Base-by-base conservation (phyloP, 1,140 invertebrate genomes). In the Drosophila sechellia region DNA sequence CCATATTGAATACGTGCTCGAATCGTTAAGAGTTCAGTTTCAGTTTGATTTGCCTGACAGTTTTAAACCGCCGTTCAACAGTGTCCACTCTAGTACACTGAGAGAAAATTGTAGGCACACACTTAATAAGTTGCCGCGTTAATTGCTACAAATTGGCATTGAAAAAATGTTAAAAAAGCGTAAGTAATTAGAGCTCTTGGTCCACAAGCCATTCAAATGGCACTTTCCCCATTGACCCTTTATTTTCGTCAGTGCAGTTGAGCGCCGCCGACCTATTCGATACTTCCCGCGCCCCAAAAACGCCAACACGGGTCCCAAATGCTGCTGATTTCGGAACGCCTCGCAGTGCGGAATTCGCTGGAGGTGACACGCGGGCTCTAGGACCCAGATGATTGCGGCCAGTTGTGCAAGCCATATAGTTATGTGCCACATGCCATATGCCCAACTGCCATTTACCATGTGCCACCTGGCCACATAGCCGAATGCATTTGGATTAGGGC, bases 1-100 rank as follows among this genome's bases (percentile, higher is more conserved):
- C 83, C 83, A 86, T 86, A 87, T 86, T 87, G 83, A 86, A 86
- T 81, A 86, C 81, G 83, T 87, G 79, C 79, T 87, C 74, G 74
- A 86, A 78, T 81, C 81, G 81, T 74, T 86, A 76, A 77, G 81
- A 74, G 77, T 81, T 87, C 40, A 75, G 78, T 86, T 87, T 86
- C 45, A 78, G 83, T 86, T 87, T 86, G 83, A 86, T 87, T 86
- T 86, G 83, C 69, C 79, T 83, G 83, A 87, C 83, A 86, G 61
- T 69, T 77, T 58, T 60, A 59, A 46, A 52, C 77, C 55, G 43
- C 35, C 39, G 39, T 56, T 52, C 74, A 54, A 57, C 43, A 57
- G 34, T 70, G 50, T 70, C 35, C 42, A 37, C 49, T 10, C 27
- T 3, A 13, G 13, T 8, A 12, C 46, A 55, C 49, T 25, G 31